Conservation (phyloP, 30 jellyfish, hydroid and myxozoan species). For the Aurelia sp. region DNA sequence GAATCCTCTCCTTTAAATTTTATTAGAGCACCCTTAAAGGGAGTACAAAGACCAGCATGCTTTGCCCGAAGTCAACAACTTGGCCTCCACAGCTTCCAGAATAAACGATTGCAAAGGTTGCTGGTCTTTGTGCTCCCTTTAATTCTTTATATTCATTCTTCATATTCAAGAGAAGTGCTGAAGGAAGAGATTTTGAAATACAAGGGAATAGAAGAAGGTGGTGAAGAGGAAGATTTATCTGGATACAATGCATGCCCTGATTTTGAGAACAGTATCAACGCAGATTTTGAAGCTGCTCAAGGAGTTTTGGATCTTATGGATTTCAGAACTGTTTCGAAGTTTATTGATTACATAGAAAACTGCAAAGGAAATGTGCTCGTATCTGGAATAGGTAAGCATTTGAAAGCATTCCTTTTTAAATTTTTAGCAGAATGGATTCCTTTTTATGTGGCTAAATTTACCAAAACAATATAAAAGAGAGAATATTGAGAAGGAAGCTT, state of each 20-base stretch:
- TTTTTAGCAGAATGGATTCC: too few species aligned
- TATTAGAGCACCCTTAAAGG: too few species aligned
- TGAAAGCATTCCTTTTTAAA: background rate
- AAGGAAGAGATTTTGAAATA: constrained; percentile 44
- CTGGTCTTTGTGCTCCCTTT: too few species aligned
- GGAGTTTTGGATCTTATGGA: constrained; percentile 62
- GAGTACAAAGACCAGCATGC: too few species aligned
- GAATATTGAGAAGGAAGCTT: too few species aligned
- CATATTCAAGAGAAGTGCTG: constrained; percentile 36
- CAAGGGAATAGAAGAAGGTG: constrained; percentile 36
- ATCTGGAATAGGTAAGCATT: constrained; percentile 81
- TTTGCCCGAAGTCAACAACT: too few species aligned
- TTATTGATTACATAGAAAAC: constrained; percentile 53
- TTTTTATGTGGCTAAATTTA: too few species aligned
- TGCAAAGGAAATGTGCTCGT: constrained; percentile 78
- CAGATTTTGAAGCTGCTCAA: constrained; percentile 73
- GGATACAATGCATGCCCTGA: constrained; percentile 61
- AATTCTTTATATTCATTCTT: too few species aligned
- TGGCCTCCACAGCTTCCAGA: too few species aligned
- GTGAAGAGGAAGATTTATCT: constrained; percentile 23
- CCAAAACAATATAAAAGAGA: too few species aligned
- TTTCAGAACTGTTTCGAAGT: constrained; percentile 41
- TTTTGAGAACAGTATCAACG: constrained; percentile 70
- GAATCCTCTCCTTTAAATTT: too few species aligned
- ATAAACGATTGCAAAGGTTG: too few species aligned